Evolutionary conservation across 1,140 invertebrate species (phyloP).

Genomic region (Ips nitidus): DNA sequence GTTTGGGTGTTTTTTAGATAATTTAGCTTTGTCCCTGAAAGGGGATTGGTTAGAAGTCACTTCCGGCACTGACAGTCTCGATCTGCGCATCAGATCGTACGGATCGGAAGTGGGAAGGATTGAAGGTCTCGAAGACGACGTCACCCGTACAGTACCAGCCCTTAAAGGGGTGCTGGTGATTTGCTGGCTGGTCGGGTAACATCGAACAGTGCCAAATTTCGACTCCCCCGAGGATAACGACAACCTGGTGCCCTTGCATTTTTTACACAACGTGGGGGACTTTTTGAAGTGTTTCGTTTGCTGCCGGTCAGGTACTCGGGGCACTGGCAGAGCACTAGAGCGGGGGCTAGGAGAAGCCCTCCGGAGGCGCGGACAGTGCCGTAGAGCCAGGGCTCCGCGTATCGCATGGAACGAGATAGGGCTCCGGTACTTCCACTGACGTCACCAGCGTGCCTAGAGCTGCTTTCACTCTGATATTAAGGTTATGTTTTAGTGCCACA

Average conservation of each 20-base stretch:
- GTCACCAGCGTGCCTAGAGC: slow-evolving; percentile 23
- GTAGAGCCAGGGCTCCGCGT: slow-evolving; percentile 80
- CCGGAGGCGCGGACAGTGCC: slow-evolving; percentile 66
- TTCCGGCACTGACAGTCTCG: slow-evolving; percentile 65
- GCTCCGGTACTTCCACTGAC: slow-evolving; percentile 46
- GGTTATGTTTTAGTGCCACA: background rate
- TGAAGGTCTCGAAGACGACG: slow-evolving; percentile 62
- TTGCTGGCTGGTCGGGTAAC: slow-evolving; percentile 51
- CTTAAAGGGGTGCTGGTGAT: slow-evolving; percentile 46
- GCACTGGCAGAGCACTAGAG: slow-evolving; percentile 73
- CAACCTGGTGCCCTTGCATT: slow-evolving; percentile 75
- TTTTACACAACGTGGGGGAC: slow-evolving; percentile 66
- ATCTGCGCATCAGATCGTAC: slow-evolving; percentile 78
- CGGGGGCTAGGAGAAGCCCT: slow-evolving; percentile 58
- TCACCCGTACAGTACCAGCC: slow-evolving; percentile 64
- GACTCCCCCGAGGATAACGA: slow-evolving; percentile 57
- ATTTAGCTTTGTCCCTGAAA: slow-evolving; percentile 40
- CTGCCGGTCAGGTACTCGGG: slow-evolving; percentile 73
- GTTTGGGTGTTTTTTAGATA: slow-evolving; percentile 32
- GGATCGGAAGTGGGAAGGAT: slow-evolving; percentile 66
- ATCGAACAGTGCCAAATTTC: slow-evolving; percentile 54
- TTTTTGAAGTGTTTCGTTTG: slow-evolving; percentile 66
- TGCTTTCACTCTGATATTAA: slow-evolving; percentile 39
- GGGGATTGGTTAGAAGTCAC: slow-evolving; percentile 31
- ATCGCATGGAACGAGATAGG: slow-evolving; percentile 78